Evolutionary conservation across 2,888 invertebrate species (phyloP), one percentile per base, ranked within the genome.

Genomic region (Epirrita christyi): DNA sequence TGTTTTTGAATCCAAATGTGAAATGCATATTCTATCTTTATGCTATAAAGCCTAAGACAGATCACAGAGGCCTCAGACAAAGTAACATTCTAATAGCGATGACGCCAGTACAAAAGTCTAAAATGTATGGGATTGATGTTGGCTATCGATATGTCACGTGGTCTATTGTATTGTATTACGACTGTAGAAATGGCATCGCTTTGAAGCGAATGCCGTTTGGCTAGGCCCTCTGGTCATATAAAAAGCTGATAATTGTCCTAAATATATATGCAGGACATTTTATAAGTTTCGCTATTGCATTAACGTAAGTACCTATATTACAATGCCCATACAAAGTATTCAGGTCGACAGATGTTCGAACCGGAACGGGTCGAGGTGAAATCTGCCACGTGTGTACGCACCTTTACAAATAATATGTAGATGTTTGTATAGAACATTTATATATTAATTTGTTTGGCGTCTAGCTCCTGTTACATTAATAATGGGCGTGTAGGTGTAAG

Each of bases 321-420:
- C 45, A 59, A 59, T 61, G 55, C 48, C 53, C 53, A 55, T 55
- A 59, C 45, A 41, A 54, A 52, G 70, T 66, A 76, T 76, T 71
- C 65, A 67, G 78, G 77, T 69, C 77, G 71, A 64, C 73, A 65
- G 64, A 55, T 63, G 66, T 61, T 66, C 62, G 62, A 68, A 70
- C 71, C 71, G 74, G 75, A 70, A 67, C 67, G 64, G 40, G 67
- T 53, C 66, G 70, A 66, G 68, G 77, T 76, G 78, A 80, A 78
- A 78, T 71, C 71, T 65, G 67, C 57, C 66, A 64, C 62, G 61
- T 64, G 45, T 60, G 52, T 58, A 48, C 55, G 46, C 58, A 66
- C 52, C 65, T 66, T 66, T 64, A 51, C 53, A 58, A 63, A 54
- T 50, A 43, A 57, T n/a, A 29, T 43, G n/a, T 42, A 21, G 21